A percentile compares a stretch with the other conserved stretches of the same genome.
These are phyloP conservation scores for Manacus vitellinus DNA, from an alignment of 2,113 vertebrate species.

Conservation along the genomic window DNA sequence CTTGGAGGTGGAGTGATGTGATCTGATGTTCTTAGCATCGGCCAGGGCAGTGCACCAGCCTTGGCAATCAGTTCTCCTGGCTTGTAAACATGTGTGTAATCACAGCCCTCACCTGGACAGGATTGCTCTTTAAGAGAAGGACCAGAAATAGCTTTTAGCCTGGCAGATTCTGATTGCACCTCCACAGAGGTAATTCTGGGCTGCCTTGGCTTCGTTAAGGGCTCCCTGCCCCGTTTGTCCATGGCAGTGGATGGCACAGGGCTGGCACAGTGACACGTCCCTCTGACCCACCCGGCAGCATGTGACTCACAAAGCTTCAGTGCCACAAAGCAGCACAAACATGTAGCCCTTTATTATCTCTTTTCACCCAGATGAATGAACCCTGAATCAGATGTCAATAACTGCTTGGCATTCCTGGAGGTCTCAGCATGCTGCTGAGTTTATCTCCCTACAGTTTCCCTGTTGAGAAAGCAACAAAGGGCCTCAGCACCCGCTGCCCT, in stretches of 20 bases:
- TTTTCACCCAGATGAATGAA: conserved; percentile 48
- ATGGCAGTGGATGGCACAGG: not conserved
- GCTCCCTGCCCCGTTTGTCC: not conserved
- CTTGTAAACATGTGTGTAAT: not conserved
- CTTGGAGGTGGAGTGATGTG: not conserved
- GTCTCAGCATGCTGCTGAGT: conserved; percentile 7
- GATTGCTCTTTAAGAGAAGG: not conserved
- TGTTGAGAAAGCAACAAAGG: conserved; percentile 27
- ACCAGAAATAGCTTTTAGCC: not conserved
- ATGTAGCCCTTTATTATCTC: not conserved
- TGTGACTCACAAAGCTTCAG: not conserved
- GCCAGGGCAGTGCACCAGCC: not conserved
- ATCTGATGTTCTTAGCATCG: not conserved
- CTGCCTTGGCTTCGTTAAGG: not conserved
- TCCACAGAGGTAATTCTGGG: not conserved
- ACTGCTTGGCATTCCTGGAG: conserved; percentile 45
- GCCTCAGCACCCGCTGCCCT: not conserved
- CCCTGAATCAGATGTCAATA: conserved; percentile 49
- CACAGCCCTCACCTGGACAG: not conserved
- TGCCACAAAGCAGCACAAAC: not conserved
- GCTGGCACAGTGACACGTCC: not conserved
- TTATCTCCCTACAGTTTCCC: conserved; percentile 38
- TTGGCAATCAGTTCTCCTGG: not conserved
- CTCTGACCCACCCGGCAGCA: not conserved
- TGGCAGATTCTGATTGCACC: not conserved